Conservation (phyloP, 2,797 vertebrate genomes). For the Philypnodon macrostomus region DNA sequence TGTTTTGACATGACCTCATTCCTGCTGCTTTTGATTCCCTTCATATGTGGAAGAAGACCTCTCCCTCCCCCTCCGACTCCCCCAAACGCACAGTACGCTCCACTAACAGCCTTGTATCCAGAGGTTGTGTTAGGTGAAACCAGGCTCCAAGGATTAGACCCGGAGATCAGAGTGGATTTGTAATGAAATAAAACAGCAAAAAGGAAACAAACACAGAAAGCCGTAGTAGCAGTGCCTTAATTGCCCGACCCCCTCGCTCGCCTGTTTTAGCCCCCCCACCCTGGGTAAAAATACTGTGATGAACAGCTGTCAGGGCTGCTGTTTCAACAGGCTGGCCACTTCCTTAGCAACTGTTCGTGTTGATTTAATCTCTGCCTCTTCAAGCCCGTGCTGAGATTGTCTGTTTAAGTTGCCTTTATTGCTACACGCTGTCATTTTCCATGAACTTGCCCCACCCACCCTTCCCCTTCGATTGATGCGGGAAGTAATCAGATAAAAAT, state of each 20-base stretch:
- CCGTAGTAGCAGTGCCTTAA: constrained; percentile 37
- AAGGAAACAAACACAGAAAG: constrained; percentile 32
- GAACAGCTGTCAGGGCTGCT: constrained; percentile 51
- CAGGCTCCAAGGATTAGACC: constrained; percentile 36
- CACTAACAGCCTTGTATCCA: constrained; percentile 9
- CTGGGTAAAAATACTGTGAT: constrained; percentile 25
- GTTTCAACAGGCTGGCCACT: constrained; percentile 42
- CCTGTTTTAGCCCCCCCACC: constrained; percentile 23
- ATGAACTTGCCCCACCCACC: constrained; percentile 47
- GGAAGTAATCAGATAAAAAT: too few species aligned
- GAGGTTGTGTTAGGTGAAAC: constrained; percentile 41
- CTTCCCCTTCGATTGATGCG: too few species aligned
- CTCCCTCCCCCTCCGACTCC: constrained; percentile 20
- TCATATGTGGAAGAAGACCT: constrained; percentile 35
- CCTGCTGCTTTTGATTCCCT: constrained; percentile 46
- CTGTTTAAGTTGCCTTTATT: constrained; percentile 28
- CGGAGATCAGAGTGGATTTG: constrained; percentile 36
- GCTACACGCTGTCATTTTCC: constrained; percentile 44
- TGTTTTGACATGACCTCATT: constrained; percentile 60
- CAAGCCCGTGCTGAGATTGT: constrained; percentile 37
- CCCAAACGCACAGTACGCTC: constrained; percentile 10
- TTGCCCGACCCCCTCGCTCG: constrained; percentile 1
- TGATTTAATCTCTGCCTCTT: constrained; percentile 53
- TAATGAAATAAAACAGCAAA: constrained; percentile 35
- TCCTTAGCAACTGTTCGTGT: constrained; percentile 56